Percentiles rank a stretch among this genome's conserved stretches.
phyloP scores from a whole-genome alignment of 2,113 vertebrate genomes.

The Geococcyx californianus region DNA sequence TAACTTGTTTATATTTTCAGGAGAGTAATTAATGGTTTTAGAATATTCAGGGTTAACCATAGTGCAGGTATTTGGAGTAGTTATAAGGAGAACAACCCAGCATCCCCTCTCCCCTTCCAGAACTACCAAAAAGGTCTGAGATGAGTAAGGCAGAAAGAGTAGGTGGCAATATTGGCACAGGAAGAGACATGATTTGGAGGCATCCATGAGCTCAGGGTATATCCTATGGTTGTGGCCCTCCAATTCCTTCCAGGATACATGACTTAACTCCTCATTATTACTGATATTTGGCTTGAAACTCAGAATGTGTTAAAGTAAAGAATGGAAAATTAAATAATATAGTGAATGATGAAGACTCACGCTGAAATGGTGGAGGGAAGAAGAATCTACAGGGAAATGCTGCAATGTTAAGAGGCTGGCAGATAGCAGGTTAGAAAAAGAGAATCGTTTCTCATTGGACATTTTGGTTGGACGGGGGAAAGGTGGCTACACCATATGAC shows the following conservation, averaged over 20 bases:
- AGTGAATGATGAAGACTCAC: neutral
- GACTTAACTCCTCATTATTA: neutral
- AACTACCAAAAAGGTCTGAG: neutral
- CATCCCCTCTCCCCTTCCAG: neutral
- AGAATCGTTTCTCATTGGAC: slow-evolving; percentile 26
- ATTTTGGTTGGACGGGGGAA: slow-evolving; percentile 35
- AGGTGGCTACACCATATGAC: slow-evolving; percentile 54
- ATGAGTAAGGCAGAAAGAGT: neutral
- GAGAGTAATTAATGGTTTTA: neutral
- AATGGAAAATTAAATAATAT: neutral
- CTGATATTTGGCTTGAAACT: neutral
- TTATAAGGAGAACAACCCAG: neutral
- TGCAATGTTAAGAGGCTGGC: neutral
- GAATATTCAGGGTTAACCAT: neutral
- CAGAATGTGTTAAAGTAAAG: neutral
- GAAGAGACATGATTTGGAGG: neutral
- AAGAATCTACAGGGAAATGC: neutral
- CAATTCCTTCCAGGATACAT: neutral
- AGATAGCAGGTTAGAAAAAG: neutral
- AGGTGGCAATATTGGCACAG: neutral
- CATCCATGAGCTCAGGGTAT: neutral
- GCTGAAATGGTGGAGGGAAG: neutral
- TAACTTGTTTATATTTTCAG: neutral
- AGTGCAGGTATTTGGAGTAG: neutral
- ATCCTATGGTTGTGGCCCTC: neutral